A percentile compares a stretch with the other conserved stretches of the same genome.
These are phyloP conservation scores for Noctua comes DNA, from an alignment of 2,888 invertebrate genomes.

Conservation along the genomic window DNA sequence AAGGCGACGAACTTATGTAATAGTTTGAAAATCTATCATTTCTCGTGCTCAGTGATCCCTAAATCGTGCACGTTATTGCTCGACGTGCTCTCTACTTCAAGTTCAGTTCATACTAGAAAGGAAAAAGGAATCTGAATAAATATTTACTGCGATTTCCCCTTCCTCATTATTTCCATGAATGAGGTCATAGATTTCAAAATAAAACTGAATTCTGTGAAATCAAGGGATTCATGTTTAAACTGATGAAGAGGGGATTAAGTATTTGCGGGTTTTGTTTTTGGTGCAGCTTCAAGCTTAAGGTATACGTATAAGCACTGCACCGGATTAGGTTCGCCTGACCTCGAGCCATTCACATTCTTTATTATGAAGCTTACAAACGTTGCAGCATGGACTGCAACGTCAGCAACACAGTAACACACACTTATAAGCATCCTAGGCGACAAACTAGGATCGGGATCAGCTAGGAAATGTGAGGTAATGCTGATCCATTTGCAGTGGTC, in stretches of 20 bases:
- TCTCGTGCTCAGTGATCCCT: slow-evolving; percentile 39
- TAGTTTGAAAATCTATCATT: slow-evolving; percentile 49
- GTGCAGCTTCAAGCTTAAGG: neutral
- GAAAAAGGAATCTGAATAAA: slow-evolving; percentile 39
- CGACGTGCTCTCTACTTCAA: slow-evolving; percentile 30
- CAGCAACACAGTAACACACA: too few relatives aligned
- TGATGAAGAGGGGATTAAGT: neutral
- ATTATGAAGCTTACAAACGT: neutral
- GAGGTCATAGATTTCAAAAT: slow-evolving; percentile 19
- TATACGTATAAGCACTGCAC: neutral
- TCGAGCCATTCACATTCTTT: neutral
- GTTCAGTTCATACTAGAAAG: slow-evolving; percentile 7
- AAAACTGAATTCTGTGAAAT: slow-evolving; percentile 4
- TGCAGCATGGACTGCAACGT: neutral
- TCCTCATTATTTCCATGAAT: slow-evolving; percentile 41
- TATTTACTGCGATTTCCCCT: slow-evolving; percentile 32
- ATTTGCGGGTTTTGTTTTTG: neutral
- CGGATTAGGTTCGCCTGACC: neutral
- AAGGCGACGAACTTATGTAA: neutral
- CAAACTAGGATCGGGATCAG: neutral
- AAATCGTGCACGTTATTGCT: slow-evolving; percentile 37
- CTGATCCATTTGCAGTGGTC: neutral
- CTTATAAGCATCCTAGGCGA: too few relatives aligned
- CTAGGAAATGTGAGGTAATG: neutral
- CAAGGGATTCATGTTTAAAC: neutral